Conservation (phyloP, 2,888 invertebrate species). For the Noctua comes region DNA sequence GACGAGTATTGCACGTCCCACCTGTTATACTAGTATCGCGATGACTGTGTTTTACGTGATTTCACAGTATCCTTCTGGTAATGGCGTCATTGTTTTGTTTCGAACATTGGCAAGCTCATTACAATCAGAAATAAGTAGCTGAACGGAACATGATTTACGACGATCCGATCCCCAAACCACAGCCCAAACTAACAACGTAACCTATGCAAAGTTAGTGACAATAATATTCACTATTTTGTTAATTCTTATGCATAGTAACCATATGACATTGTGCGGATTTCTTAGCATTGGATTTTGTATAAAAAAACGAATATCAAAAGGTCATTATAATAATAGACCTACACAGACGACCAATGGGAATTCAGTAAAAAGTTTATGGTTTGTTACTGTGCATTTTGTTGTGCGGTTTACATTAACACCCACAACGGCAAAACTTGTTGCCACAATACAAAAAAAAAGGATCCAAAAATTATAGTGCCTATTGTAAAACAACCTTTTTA, state of each 20-base stretch:
- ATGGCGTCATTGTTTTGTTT: conserved; percentile 58
- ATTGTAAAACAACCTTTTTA: conserved; percentile 25
- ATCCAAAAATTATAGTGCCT: not conserved
- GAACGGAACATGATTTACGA: not conserved
- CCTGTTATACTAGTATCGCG: conserved; percentile 62
- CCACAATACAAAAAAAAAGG: not conserved
- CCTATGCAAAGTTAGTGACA: conserved; percentile 13
- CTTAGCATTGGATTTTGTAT: conserved; percentile 34
- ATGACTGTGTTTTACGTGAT: conserved; percentile 69
- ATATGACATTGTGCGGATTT: conserved; percentile 42
- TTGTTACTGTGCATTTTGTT: conserved; percentile 36
- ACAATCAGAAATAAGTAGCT: conserved; percentile 17
- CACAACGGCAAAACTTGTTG: conserved; percentile 5
- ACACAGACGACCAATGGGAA: conserved; percentile 21
- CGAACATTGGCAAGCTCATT: conserved; percentile 33
- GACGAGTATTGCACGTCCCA: conserved; percentile 73
- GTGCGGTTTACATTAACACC: conserved; percentile 22
- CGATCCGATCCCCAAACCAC: conserved; percentile 1
- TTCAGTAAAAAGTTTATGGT: conserved; percentile 41
- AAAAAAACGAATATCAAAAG: conserved; percentile 49
- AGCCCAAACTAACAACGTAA: conserved; percentile 2
- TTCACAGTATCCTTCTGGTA: conserved; percentile 61
- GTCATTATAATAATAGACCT: conserved; percentile 41
- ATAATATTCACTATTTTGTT: conserved; percentile 11
- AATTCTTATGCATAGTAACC: conserved; percentile 3